A percentile compares a stretch with the other conserved stretches of the same genome.
Evolutionary conservation across 1,140 invertebrate genomes (phyloP).

Genomic region (Caligus rogercresseyi): DNA sequence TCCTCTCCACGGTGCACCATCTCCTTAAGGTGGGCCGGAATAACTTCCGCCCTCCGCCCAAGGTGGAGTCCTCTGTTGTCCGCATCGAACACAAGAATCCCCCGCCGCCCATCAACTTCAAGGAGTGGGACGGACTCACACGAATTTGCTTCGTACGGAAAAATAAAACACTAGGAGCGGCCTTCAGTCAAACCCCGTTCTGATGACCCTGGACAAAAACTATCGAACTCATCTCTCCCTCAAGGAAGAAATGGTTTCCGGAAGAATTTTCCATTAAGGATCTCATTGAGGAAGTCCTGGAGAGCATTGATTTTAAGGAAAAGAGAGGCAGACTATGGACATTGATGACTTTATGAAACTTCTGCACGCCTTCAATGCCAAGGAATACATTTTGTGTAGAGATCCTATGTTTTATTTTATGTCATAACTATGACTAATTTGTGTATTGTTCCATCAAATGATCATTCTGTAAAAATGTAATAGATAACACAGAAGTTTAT

Average conservation of each 20-base stretch:
- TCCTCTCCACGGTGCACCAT: constrained; percentile 83
- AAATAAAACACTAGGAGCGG: constrained; percentile 74
- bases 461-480: too few relatives aligned
- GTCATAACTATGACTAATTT: too few relatives aligned
- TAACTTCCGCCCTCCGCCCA: constrained; percentile 94
- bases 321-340: constrained; percentile 84
- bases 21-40: constrained; percentile 98
- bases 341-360: constrained; percentile 86
- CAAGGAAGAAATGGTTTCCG: constrained; percentile 43
- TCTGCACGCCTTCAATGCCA: constrained; percentile 64
- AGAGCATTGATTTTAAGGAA: constrained; percentile 42
- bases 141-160: constrained; percentile 85
- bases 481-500: too few relatives aligned
- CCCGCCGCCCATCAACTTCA: constrained; percentile 84
- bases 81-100: constrained; percentile 91
- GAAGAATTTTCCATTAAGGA: constrained; percentile 67
- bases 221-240: constrained; percentile 38
- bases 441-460: too few relatives aligned
- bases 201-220: constrained; percentile 74
- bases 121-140: constrained; percentile 93
- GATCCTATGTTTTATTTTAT: too few relatives aligned
- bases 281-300: constrained; percentile 57
- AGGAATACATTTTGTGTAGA: constrained; percentile 73
- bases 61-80: constrained; percentile 97
- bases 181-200: constrained; percentile 65